Conservation (phyloP, 2,797 vertebrate species). For the Zalophus californianus region DNA sequence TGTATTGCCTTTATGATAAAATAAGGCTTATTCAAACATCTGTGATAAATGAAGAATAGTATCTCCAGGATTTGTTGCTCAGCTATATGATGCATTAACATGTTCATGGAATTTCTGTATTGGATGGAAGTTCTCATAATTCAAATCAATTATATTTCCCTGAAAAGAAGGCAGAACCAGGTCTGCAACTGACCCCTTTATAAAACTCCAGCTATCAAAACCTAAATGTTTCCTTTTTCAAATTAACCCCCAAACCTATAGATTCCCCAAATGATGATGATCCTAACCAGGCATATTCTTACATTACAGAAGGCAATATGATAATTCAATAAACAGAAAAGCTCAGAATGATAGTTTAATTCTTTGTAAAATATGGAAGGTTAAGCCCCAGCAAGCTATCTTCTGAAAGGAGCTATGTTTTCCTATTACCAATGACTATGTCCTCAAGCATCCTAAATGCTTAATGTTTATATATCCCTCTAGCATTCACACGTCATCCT, state of each 20-base stretch:
- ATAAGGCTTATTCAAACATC: background rate
- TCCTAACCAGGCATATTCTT: background rate
- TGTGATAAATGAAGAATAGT: background rate
- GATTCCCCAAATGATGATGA: background rate
- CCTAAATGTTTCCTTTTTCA: background rate
- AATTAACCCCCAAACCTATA: background rate
- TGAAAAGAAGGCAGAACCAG: background rate
- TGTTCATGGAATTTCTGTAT: background rate
- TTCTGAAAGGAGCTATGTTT: background rate
- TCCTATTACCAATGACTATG: background rate
- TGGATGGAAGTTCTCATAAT: background rate
- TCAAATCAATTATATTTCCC: background rate
- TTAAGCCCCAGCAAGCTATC: background rate
- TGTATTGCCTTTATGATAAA: background rate
- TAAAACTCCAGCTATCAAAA: background rate
- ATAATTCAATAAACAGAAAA: background rate
- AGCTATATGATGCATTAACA: background rate
- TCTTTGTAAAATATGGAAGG: background rate
- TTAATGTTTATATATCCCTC: background rate
- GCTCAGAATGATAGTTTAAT: background rate
- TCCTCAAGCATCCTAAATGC: background rate
- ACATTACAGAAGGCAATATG: background rate
- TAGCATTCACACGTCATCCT: background rate
- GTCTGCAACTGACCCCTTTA: background rate
- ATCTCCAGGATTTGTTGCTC: background rate